Base-by-base conservation (phyloP, 2,797 vertebrate species). In the Phataginus tetradactyla region DNA sequence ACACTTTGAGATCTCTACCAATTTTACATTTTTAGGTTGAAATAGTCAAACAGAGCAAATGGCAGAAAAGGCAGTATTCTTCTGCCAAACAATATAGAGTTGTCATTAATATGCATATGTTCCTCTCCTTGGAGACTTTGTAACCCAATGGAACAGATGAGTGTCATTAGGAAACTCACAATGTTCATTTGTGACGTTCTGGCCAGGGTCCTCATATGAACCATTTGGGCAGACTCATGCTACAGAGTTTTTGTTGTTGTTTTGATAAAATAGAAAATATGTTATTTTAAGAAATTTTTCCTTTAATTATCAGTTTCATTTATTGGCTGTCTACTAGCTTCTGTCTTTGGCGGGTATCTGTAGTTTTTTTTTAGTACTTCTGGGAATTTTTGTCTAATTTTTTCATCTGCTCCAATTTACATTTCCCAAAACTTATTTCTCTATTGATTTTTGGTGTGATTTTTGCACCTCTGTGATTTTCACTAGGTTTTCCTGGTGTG, bases 361-460 rank as follows among this genome's bases (percentile, higher is more conserved):
- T 78, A 92, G 27, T 45, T 64, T 88, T 94, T 94, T 27, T 83
- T 8, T 55, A 32, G 13, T 63, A 34, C 72, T 18, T 95, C 39
- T 92, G 49, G 37, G 27, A 45, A 42, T 78, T 86, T 92, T 81
- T 74, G 37, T 86, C 55, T 88, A 63, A 27, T 79, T 79, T 88
- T 88, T 95, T 90, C 20, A 55, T 86, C 17, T 69, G 9, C n/a
- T 95, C 15, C 37, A 39, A 39, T 83, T 81, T 79, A 71, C 18
- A 74, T 74, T 90, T 95, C 53, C 71, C 57, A 78, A 83, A 69
- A 14, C 18, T 90, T 66, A 34, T 63, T 75, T 92, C 71, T 86
- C 14, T 34, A 88, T 64, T 93, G 32, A 93, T 71, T 95, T 91
- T 95, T 94, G 32, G 1, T 63, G 68, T 79, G 45, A 85, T 79